Base-by-base conservation (phyloP, 2,888 invertebrate genomes). In the Lumbricus terrestris region DNA sequence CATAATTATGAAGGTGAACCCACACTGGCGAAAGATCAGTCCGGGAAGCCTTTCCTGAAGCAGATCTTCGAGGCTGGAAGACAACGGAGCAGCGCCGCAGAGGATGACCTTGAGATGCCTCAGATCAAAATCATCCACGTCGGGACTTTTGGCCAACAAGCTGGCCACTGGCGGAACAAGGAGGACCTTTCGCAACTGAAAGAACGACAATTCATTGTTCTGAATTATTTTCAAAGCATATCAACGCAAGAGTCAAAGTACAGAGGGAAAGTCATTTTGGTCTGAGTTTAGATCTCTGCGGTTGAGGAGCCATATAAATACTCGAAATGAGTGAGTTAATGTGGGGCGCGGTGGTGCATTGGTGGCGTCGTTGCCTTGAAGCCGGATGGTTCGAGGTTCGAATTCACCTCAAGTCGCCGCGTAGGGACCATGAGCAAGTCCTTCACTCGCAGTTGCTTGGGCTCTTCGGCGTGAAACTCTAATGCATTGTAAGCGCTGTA, bases 91-190 rank as follows among this genome's bases (percentile, higher is more conserved):
- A 15, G 83, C 85, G 6, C 90, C 90, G 15, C 37, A 83, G 29
- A 8, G 18, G 37, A 90, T 82, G 4, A 0, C 23, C n/a, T 40
- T 90, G 29, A 90, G 38, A 29, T 85, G 35, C 11, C 37, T 89
- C 38, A 90, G 90, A 16, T 35, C 0, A 42, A 16, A 90, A 20
- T 90, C 37, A 37, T 90, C 85, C 83, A 90, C 90, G 15, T 82
- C 38, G 3, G 90, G 90, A 83, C 82, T 37, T n/a, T 90, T 90
- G 16, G 90, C 90, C 34, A 90, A 18, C 40, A 83, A n/a, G n/a
- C 16, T 90, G 42, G 90, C 90, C 38, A 90, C 38, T 5, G 90
- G 38, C 6, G 90, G 90, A 34, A 90, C 83, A 0, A 83, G 20
- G n/a, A 1, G 0, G 1, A 90, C 0, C 42, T 69, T 69, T n/a